A percentile compares a stretch with the other conserved stretches of the same genome.
Evolutionary conservation across 2,888 invertebrate species (phyloP).

Genomic region (Hirtodrosophila trivittata): DNA sequence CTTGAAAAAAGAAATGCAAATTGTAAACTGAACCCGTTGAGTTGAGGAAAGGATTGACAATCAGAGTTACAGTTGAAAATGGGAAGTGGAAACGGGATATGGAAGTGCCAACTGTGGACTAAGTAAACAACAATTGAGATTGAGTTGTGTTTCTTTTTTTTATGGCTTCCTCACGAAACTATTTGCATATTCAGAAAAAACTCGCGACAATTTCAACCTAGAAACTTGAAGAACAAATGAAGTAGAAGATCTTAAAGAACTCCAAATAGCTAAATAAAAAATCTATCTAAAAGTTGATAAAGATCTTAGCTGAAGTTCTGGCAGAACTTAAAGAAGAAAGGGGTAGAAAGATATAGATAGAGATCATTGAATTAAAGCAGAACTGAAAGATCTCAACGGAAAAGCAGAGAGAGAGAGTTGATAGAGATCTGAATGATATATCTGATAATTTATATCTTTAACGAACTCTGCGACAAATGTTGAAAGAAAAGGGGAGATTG

Average conservation of each 20-base stretch:
- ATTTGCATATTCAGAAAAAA: constrained; percentile 60
- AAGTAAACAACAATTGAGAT: constrained; percentile 71
- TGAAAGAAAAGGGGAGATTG: no score
- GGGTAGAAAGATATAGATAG: no score
- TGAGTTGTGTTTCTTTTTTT: constrained; percentile 20
- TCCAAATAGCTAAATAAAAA: no score
- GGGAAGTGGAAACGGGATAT: constrained; percentile 14
- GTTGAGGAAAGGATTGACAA: constrained; percentile 16
- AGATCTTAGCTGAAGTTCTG: no score
- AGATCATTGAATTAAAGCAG: no score
- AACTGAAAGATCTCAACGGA: no score
- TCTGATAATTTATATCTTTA: no score
- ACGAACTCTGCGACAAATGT: no score
- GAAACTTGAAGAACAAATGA: constrained; percentile 28
- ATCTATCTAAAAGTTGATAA: no score
- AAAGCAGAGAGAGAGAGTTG: no score
- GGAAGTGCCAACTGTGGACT: constrained; percentile 55
- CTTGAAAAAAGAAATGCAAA: constrained; percentile 70
- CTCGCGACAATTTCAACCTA: constrained; percentile 44
- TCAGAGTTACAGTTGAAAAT: constrained; percentile 35
- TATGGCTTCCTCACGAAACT: constrained; percentile 3
- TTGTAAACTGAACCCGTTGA: constrained; percentile 73
- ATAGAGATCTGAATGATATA: no score
- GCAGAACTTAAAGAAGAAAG: no score
- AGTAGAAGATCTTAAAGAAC: constrained; percentile 2